Base-by-base conservation (phyloP, 2,797 vertebrate species). In the Brachyalestes nurse region DNA sequence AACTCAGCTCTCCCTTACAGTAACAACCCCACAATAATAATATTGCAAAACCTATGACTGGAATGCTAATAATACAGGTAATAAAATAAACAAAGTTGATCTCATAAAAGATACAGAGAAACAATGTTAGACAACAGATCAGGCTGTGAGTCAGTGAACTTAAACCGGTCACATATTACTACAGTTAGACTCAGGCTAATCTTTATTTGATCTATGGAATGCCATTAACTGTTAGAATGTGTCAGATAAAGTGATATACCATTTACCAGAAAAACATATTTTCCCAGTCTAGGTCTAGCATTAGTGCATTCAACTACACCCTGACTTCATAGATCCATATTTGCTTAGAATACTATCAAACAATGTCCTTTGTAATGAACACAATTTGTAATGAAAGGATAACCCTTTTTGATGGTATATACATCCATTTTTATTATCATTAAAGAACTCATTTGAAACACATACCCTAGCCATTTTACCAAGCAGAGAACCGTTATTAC, bases 11-110 rank as follows among this genome's bases (percentile, higher is more conserved):
- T 38, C 40, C 17, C 23, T 70, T 19, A 77, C 40, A 69, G 61
- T 51, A 77, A 77, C 53, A 34, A 28, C 49, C 42, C 42, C 38
- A 21, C 19, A 16, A 81, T 62, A 81, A 76, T 74, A 83, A 77
- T 67, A 75, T 82, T 88, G 82, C 90, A 45, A 74, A 67, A 67
- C 42, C 75, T 76, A 21, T 53, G 57, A 82, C 66, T 77, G 80
- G 77, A 82, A 76, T 62, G 47, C 61, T 53, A 77, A 80, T 77
- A 62, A 82, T 73, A 66, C 74, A 71, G 72, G 82, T 79, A 75
- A 75, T 75, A 75, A 79, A 79, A 75, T 55, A 83, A 82, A 82
- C 67, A 77, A 0, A 19, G 47, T 10, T 21, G 0, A 14, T 67
- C 7, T 17, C 28, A 13, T 60, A 34, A 19, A 64, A 64, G 61